A percentile compares a stretch with the other conserved stretches of the same genome.
phyloP scores from a whole-genome alignment of 2,888 invertebrate genomes.

The Petrophora chlorosata region DNA sequence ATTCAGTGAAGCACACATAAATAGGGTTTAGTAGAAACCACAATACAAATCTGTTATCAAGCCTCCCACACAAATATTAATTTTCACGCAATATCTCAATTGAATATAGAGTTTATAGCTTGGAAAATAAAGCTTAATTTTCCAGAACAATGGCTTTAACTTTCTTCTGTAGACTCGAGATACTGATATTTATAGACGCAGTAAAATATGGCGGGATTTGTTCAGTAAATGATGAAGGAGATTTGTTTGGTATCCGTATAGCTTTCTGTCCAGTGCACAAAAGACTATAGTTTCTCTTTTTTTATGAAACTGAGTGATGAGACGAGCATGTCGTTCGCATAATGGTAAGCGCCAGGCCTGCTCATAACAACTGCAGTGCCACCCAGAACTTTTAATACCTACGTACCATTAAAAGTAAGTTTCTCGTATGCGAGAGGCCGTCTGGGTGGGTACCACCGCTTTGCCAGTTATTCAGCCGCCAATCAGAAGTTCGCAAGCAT shows the following conservation, averaged over 20 bases:
- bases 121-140: constrained; percentile 38
- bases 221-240: constrained; percentile 13
- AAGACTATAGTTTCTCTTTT: neutral
- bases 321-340: no score
- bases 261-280: neutral
- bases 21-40: constrained; percentile 15
- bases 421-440: no score
- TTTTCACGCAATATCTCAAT: constrained; percentile 25
- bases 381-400: no score
- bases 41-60: constrained; percentile 28
- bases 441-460: no score
- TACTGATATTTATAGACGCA: constrained; percentile 13
- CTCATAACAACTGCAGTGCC: no score
- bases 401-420: no score
- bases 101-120: constrained; percentile 31
- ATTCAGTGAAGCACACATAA: constrained; percentile 22
- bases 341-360: no score
- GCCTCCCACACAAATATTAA: constrained; percentile 23
- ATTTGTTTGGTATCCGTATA: constrained; percentile 4
- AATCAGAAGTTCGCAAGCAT: no score
- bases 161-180: constrained; percentile 20
- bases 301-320: no score
- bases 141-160: constrained; percentile 16
- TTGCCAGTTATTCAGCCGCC: no score
- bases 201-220: constrained; percentile 13